Conservation (phyloP, 2,888 invertebrate genomes). For the Nephrocerus scutellatus region DNA sequence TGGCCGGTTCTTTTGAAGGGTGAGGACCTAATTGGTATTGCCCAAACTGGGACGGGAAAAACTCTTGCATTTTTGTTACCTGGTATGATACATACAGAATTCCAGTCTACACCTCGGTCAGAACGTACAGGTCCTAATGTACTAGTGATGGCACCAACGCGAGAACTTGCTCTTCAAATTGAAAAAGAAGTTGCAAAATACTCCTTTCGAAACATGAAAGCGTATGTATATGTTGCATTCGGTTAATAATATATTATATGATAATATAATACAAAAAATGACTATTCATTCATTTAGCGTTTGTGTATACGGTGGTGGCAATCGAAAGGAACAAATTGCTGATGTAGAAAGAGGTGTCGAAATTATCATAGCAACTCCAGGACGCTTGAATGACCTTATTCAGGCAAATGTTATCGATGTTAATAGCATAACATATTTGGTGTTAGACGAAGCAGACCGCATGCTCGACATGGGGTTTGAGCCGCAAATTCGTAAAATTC, state of each 20-base stretch:
- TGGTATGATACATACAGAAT: constrained; percentile 87
- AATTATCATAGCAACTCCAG: constrained; percentile 93
- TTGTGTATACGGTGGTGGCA: constrained; percentile 89
- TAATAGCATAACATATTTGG: constrained; percentile 74
- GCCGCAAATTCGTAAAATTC: constrained; percentile 76
- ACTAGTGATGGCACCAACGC: constrained; percentile 83
- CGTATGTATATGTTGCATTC: constrained; percentile 57
- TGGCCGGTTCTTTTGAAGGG: constrained; percentile 92
- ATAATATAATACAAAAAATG: no score
- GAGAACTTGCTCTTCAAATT: constrained; percentile 89
- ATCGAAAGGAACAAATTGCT: constrained; percentile 70
- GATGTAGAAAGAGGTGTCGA: constrained; percentile 74
- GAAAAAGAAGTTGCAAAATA: constrained; percentile 87
- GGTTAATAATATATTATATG: no score
- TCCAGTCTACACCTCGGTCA: constrained; percentile 66
- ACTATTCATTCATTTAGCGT: no score
- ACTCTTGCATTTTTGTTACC: constrained; percentile 90
- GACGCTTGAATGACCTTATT: constrained; percentile 85
- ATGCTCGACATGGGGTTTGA: constrained; percentile 86
- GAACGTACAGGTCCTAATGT: constrained; percentile 77
- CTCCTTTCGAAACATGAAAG: constrained; percentile 76
- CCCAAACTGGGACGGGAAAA: constrained; percentile 92
- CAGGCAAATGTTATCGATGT: constrained; percentile 65
- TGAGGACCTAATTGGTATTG: constrained; percentile 91
- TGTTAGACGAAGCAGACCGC: constrained; percentile 86